Evolutionary conservation across 2,888 invertebrate genomes (phyloP).

Genomic region (Glomeris marginata): DNA sequence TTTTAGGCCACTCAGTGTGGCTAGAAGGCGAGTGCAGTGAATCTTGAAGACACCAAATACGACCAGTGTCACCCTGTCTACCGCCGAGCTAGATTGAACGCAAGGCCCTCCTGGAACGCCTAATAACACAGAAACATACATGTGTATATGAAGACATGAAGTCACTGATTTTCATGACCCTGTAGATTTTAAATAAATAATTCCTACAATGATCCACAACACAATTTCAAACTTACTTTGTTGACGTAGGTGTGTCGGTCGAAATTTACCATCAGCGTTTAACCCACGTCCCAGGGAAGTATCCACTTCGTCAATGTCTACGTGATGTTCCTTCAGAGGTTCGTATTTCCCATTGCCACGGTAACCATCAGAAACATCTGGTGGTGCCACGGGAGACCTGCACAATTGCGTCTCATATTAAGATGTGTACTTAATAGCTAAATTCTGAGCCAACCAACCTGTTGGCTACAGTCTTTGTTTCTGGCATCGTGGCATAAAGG

Average conservation of each 20-base stretch:
- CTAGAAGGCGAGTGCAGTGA: constrained; percentile 67
- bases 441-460: constrained; percentile 30
- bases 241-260: neutral
- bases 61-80: constrained; percentile 23
- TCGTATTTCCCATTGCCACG: constrained; percentile 38
- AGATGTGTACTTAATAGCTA: neutral
- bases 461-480: constrained; percentile 79
- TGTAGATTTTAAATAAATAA: no score
- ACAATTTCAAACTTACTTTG: no score
- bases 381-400: constrained; percentile 39
- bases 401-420: neutral
- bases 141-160: no score
- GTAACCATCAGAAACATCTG: constrained; percentile 49
- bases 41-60: constrained; percentile 80
- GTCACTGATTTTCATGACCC: no score
- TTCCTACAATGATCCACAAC: no score
- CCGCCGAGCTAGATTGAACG: neutral
- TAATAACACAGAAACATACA: neutral
- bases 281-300: no score
- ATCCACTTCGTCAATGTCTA: constrained; percentile 15
- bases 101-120: constrained; percentile 4
- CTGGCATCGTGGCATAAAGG: constrained; percentile 85
- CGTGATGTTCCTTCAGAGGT: constrained; percentile 24
- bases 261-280: no score
- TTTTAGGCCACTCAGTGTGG: constrained; percentile 83